phyloP scores from a whole-genome alignment of 2,888 invertebrate species.

The Sphaerophoria taeniata region DNA sequence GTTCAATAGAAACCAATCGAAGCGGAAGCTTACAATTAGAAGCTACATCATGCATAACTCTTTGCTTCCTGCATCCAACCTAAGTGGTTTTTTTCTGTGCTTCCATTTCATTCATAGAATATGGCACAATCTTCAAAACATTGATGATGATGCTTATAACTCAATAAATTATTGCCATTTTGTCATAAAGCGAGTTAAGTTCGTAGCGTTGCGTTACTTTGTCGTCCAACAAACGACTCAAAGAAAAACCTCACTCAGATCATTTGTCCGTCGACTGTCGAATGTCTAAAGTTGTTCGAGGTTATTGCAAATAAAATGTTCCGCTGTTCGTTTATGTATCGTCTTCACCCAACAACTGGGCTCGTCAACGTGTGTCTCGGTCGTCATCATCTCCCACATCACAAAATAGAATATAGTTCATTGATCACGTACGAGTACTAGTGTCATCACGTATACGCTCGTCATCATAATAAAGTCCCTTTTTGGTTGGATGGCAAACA shows the following conservation, averaged over 20 bases:
- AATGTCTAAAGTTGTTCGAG: constrained; percentile 15
- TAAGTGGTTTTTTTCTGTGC: not conserved
- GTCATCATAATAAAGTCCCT: constrained; percentile 17
- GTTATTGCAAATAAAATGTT: constrained; percentile 31
- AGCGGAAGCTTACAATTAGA: constrained; percentile 73
- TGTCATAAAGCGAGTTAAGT: constrained; percentile 18
- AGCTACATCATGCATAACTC: constrained; percentile 72
- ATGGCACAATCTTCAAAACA: constrained; percentile 46
- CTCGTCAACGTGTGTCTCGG: not conserved
- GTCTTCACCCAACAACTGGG: constrained; percentile 4
- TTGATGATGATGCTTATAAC: constrained; percentile 44
- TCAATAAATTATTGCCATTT: constrained; percentile 47
- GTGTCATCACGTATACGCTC: constrained; percentile 20
- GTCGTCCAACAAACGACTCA: constrained; percentile 51
- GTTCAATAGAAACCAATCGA: constrained; percentile 74
- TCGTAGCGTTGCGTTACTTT: not conserved
- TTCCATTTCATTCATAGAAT: constrained; percentile 5
- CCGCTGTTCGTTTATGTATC: constrained; percentile 15
- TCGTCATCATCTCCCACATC: constrained; percentile 16
- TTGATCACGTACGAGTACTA: constrained; percentile 53
- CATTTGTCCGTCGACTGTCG: constrained; percentile 5
- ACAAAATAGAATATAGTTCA: constrained; percentile 50
- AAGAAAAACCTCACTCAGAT: constrained; percentile 36
- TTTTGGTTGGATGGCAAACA: constrained; percentile 32
- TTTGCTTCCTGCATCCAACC: constrained; percentile 62